A percentile compares a stretch with the other conserved stretches of the same genome.
These are phyloP conservation scores for Callorhinus ursinus DNA, from an alignment of 2,113 vertebrate species.

Conservation along the genomic window DNA sequence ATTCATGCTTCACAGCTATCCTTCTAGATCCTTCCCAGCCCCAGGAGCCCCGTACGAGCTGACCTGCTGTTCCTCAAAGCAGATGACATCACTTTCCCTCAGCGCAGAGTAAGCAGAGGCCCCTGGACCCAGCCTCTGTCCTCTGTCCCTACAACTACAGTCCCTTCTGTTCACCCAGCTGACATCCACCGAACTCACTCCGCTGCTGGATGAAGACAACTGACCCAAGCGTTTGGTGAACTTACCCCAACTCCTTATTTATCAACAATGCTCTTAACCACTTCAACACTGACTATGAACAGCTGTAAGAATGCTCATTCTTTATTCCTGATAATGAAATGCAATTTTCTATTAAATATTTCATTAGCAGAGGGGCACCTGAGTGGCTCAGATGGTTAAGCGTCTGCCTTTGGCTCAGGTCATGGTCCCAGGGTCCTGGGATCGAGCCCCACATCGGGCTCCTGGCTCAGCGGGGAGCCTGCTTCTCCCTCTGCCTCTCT, in stretches of 20 bases:
- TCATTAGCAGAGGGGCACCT: not conserved
- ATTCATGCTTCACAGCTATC: accelerated
- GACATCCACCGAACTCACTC: not conserved
- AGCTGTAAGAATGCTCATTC: not conserved
- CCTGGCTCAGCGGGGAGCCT: no score
- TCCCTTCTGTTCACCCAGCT: accelerated
- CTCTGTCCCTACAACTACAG: not conserved
- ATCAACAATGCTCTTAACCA: not conserved
- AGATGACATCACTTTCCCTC: accelerated
- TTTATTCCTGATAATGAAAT: not conserved
- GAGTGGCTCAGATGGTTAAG: no score
- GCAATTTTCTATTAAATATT: not conserved
- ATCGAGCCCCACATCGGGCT: no score
- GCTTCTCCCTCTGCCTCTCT: no score
- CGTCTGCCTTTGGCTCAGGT: no score
- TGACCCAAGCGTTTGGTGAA: no score
- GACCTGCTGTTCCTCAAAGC: not conserved
- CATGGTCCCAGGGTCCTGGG: no score
- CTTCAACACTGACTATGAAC: accelerated
- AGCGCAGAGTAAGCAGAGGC: not conserved
- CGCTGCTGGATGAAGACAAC: not conserved
- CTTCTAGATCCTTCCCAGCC: not conserved
- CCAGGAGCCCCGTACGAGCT: accelerated
- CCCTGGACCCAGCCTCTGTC: not conserved
- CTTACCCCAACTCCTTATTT: not conserved